These are phyloP conservation scores for Pelvicachromis taeniatus DNA, from an alignment of 2,113 vertebrate species.

Conservation along the genomic window DNA sequence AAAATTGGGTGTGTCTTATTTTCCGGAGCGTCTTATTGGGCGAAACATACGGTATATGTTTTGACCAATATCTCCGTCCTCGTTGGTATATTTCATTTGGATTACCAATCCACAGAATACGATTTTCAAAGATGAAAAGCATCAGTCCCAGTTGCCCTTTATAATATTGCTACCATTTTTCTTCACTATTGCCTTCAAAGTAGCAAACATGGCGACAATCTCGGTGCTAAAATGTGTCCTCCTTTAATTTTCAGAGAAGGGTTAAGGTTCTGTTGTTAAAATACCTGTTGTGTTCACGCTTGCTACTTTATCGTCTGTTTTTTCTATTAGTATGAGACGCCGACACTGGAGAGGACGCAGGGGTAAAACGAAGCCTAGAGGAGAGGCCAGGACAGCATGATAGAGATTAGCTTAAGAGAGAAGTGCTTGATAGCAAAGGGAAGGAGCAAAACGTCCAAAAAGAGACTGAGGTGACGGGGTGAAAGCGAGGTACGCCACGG, in stretches of 20 bases:
- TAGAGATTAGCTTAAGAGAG: conserved; percentile 8
- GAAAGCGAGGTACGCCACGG: neutral
- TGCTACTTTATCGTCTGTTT: neutral
- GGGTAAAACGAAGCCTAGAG: neutral
- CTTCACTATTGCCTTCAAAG: neutral
- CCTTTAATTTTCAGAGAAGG: neutral
- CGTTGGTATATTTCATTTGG: neutral
- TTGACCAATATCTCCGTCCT: neutral
- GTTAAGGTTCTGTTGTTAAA: neutral
- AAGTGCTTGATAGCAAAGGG: neutral
- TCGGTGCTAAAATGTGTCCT: neutral
- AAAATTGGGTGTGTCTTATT: too few relatives aligned
- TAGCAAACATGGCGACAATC: neutral
- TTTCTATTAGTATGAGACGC: neutral
- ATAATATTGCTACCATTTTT: neutral
- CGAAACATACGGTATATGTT: too few relatives aligned
- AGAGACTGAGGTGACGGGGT: neutral
- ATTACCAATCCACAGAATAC: neutral
- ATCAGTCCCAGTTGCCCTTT: neutral
- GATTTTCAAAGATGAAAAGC: neutral
- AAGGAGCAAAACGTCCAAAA: neutral
- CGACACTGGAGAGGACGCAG: neutral
- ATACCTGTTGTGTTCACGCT: neutral
- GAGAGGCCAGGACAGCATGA: neutral
- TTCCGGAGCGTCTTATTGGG: too few relatives aligned